Evolutionary conservation across 2,888 invertebrate genomes (phyloP).

Genomic region (Cerceris rybyensis): DNA sequence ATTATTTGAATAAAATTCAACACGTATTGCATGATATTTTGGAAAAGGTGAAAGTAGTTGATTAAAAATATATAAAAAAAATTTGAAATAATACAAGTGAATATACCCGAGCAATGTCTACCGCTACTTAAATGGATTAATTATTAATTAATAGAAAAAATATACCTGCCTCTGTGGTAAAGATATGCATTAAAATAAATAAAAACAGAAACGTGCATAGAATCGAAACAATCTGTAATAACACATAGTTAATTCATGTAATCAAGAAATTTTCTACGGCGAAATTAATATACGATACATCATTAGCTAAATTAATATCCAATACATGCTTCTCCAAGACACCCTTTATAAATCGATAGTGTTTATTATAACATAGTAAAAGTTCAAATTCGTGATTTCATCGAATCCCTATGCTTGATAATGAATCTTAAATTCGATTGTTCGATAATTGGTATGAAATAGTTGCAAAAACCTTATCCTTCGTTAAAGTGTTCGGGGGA

Average conservation of each 20-base stretch:
- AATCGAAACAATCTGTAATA: conserved; percentile 6
- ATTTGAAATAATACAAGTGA: too few species aligned
- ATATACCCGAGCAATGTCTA: too few species aligned
- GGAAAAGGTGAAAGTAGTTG: too few species aligned
- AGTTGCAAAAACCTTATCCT: conserved; percentile 10
- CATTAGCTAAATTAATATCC: conserved; percentile 10
- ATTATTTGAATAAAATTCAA: too few species aligned
- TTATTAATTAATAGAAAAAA: too few species aligned
- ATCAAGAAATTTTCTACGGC: neutral
- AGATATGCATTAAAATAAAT: conserved; percentile 21
- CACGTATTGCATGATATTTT: too few species aligned
- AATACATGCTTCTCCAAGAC: neutral
- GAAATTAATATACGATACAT: neutral
- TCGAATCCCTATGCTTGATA: conserved; percentile 16
- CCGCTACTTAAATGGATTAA: too few species aligned
- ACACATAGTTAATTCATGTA: neutral
- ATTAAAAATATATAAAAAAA: too few species aligned
- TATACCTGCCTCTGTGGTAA: neutral
- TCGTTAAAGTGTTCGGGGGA: conserved; percentile 8
- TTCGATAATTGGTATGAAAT: conserved; percentile 41
- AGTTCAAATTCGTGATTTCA: conserved; percentile 10
- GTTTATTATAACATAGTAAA: conserved; percentile 28
- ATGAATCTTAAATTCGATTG: conserved; percentile 17
- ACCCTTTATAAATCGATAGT: neutral
- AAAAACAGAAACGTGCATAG: conserved; percentile 5